phyloP scores from a whole-genome alignment of 2,888 invertebrate species.

The Flabesymbios commensalis region DNA sequence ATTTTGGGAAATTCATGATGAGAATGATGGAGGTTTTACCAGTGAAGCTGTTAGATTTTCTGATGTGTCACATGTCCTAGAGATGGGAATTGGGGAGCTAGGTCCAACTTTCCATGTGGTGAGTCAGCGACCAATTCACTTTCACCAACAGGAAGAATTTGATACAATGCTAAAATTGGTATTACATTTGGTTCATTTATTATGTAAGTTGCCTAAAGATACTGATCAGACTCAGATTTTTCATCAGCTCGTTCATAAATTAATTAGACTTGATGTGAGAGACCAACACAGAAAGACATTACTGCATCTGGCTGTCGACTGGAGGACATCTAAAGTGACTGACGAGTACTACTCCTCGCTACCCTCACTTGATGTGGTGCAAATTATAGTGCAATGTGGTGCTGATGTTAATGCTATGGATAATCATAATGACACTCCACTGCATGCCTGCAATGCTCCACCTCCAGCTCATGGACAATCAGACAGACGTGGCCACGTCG shows the following conservation, averaged over 20 bases:
- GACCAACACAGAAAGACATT: slow-evolving; percentile 78
- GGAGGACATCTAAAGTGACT: slow-evolving; percentile 40
- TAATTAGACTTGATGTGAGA: slow-evolving; percentile 67
- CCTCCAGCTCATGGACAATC: background rate
- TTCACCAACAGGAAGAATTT: slow-evolving; percentile 61
- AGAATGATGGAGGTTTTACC: slow-evolving; percentile 46
- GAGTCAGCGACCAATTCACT: slow-evolving; percentile 62
- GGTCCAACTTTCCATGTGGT: background rate
- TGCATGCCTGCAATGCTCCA: slow-evolving; percentile 65
- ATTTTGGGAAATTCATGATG: slow-evolving; percentile 68
- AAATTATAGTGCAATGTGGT: slow-evolving; percentile 77
- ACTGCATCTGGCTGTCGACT: slow-evolving; percentile 78
- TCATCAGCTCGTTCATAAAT: slow-evolving; percentile 65
- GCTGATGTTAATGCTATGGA: slow-evolving; percentile 78
- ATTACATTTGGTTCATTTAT: slow-evolving; percentile 46
- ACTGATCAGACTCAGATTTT: slow-evolving; percentile 22
- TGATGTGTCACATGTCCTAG: slow-evolving; percentile 75
- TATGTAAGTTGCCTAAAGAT: slow-evolving; percentile 34
- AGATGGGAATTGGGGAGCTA: slow-evolving; percentile 67
- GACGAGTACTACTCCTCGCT: slow-evolving; percentile 70
- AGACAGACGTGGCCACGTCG: background rate
- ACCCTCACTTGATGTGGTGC: slow-evolving; percentile 73
- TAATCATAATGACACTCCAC: slow-evolving; percentile 76
- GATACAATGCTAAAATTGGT: slow-evolving; percentile 70
- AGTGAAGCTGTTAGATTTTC: slow-evolving; percentile 67